Evolutionary conservation across 2,888 invertebrate genomes (phyloP).

Genomic region (Apocheima hispidaria): DNA sequence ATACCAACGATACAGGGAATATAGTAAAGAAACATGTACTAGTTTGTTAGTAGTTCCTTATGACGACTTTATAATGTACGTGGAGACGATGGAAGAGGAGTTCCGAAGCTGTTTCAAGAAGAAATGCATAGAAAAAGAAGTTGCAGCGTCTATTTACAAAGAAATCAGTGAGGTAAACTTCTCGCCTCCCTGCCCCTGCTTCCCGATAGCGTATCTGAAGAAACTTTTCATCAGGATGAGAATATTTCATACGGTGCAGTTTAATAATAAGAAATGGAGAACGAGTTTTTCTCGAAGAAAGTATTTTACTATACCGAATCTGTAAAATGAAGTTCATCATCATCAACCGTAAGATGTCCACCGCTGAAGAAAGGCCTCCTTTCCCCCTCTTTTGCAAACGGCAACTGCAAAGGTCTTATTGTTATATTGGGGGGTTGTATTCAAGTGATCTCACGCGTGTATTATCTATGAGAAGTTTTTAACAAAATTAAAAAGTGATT

Average conservation of each 20-base stretch:
- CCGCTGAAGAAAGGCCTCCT: no score
- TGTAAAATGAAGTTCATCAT: not conserved
- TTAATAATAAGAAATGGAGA: conserved; percentile 31
- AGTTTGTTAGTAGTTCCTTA: conserved; percentile 37
- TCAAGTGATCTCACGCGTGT: no score
- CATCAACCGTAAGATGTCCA: not conserved
- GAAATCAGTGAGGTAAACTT: conserved; percentile 31
- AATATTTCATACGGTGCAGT: conserved; percentile 39
- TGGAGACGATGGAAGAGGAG: conserved; percentile 39
- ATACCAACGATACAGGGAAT: conserved; percentile 37
- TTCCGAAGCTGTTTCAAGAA: conserved; percentile 32
- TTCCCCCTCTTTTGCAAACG: no score
- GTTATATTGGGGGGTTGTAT: not conserved
- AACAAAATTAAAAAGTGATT: no score
- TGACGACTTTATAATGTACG: conserved; percentile 40
- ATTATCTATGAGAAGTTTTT: no score
- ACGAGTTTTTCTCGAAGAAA: not conserved
- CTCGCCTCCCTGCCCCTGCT: conserved; percentile 40
- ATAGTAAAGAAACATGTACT: conserved; percentile 33
- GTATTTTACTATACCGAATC: conserved; percentile 26
- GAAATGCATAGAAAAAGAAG: conserved; percentile 18
- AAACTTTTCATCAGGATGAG: conserved; percentile 41
- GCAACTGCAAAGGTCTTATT: no score
- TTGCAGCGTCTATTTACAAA: conserved; percentile 32
- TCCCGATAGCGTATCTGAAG: conserved; percentile 40